A percentile compares a stretch with the other conserved stretches of the same genome.
Conservation (phyloP, 1,140 invertebrate genomes). For the Pentalonia nigronervosa region DNA sequence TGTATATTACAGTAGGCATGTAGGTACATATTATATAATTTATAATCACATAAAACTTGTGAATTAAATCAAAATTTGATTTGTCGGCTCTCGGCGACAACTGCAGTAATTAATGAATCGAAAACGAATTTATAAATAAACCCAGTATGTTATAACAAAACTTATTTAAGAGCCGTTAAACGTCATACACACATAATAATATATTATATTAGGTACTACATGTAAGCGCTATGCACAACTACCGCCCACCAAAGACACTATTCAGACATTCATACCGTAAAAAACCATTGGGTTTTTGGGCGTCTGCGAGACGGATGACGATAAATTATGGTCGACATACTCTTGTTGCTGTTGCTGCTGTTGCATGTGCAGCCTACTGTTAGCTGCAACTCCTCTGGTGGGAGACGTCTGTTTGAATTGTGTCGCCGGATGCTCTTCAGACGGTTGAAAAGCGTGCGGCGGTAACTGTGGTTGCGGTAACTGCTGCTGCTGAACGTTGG, state of each 20-base stretch:
- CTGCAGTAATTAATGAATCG: background rate
- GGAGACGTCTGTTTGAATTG: slow-evolving; percentile 34
- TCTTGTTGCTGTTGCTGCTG: slow-evolving; percentile 34
- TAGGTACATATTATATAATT: background rate
- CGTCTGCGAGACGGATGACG: slow-evolving; percentile 13
- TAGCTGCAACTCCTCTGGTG: background rate
- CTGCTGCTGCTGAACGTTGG: slow-evolving; percentile 33
- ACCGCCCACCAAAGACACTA: too few relatives aligned
- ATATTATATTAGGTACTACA: background rate
- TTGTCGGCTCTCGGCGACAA: background rate
- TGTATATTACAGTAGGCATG: background rate
- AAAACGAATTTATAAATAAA: background rate
- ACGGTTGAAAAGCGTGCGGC: background rate
- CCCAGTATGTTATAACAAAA: background rate
- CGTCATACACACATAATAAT: background rate
- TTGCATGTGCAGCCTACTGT: background rate
- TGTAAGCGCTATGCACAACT: background rate
- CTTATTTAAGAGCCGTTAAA: background rate
- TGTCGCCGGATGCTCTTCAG: background rate
- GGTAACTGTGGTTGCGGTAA: slow-evolving; percentile 16
- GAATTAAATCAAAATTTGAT: background rate
- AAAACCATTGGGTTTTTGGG: slow-evolving; percentile 50
- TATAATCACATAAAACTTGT: background rate
- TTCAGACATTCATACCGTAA: slow-evolving; percentile 50
- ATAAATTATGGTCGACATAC: slow-evolving; percentile 39